These are phyloP conservation scores for Psophia crepitans DNA, from an alignment of 2,113 vertebrate genomes.

Conservation along the genomic window DNA sequence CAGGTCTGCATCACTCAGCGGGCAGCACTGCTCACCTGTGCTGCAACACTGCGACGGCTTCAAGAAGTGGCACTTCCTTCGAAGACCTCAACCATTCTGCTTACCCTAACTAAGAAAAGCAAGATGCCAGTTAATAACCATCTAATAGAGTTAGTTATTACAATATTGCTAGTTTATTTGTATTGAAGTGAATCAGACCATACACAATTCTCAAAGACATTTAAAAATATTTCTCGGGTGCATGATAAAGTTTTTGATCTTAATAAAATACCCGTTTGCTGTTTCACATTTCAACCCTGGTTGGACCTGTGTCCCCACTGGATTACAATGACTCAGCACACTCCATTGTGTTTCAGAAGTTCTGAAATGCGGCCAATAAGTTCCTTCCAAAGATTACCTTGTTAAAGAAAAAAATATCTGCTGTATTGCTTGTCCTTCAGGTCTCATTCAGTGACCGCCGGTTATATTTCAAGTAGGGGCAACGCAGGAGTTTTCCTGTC, in stretches of 20 bases:
- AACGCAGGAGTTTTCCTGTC: background rate
- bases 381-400: background rate
- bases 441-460: background rate
- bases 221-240: background rate
- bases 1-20: conserved; percentile 65
- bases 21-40: conserved; percentile 60
- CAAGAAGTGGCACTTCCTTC: conserved; percentile 22
- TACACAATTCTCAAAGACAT: background rate
- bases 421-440: background rate
- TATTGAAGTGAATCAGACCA: background rate
- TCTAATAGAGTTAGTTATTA: background rate
- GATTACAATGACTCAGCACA: background rate
- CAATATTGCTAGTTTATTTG: background rate
- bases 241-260: background rate
- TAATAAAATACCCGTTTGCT: background rate
- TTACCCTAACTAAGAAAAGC: conserved; percentile 48
- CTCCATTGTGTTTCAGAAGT: background rate
- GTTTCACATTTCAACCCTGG: background rate
- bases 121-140: background rate
- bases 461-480: background rate
- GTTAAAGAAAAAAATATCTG: background rate
- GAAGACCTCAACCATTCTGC: conserved; percentile 71
- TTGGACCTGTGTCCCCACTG: background rate
- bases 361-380: background rate
- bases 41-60: conserved; percentile 51